Base-by-base conservation (phyloP, 2,888 invertebrate genomes). In the Tricholauxania praeusta region DNA sequence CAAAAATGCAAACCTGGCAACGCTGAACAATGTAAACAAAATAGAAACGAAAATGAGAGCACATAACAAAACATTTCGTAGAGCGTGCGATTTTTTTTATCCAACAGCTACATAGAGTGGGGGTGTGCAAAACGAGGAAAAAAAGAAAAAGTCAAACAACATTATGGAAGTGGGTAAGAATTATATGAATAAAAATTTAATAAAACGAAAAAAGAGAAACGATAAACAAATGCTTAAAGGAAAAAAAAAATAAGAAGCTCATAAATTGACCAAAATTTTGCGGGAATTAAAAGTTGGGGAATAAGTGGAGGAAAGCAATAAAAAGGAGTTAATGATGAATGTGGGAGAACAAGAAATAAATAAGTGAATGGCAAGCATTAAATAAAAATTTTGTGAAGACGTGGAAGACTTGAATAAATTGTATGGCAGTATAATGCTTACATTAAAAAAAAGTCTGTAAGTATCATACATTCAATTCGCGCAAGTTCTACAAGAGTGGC, bases 11-110 rank as follows among this genome's bases (percentile, higher is more conserved):
- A 28, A 28, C 28, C 3, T 28, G 28, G 28, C 28, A 28, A 28
- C 28, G 28, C 28, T 28, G 28, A 28, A 28, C 28, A 28, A 28
- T 28, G 74, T 74, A 74, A 74, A 74, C 72, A 74, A 72, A 71
- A 64, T 72, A 70, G 53, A 65, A 12, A 64, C 59, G 17, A 53
- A 62, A 71, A 57, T 17, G 19, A 60, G 59, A 53, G 17, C 14
- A 68, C 22, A 10, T 8, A 48, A 15, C 15, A 60, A 39, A 19
- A 53, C 3, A 15, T 59, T n/a, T 48, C 39, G 55, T 7, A 39
- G 67, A 67, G 67, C 55, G 55, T 67, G 67, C 48, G 67, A 67
- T 51, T 65, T 47, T 47, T 28, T 39, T 39, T 2, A 39, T 8
- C 7, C 7, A 39, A 39, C 10, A 4, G 39, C 32, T n/a, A 19